phyloP scores from a whole-genome alignment of 1,140 invertebrate genomes.

The Megathymus violae region DNA sequence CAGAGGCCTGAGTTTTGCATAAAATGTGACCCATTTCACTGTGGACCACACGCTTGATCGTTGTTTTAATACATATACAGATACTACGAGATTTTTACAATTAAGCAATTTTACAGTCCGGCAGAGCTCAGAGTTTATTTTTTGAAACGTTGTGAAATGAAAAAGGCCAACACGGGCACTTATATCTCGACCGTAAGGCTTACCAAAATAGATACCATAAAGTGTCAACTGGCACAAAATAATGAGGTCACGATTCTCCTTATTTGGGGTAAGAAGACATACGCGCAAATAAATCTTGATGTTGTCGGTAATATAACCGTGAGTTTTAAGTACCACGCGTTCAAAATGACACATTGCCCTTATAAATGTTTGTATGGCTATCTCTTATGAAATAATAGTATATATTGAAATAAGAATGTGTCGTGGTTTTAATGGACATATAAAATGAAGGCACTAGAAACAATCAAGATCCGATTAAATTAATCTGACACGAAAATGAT shows the following conservation, averaged over 20 bases:
- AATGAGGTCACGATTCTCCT: conserved; percentile 42
- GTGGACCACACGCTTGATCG: too few species aligned
- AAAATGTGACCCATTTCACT: too few species aligned
- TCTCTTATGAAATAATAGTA: too few species aligned
- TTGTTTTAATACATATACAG: too few species aligned
- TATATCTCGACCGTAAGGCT: conserved; percentile 44
- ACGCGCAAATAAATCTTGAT: conserved; percentile 21
- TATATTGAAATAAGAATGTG: too few species aligned
- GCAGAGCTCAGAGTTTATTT: conserved; percentile 14
- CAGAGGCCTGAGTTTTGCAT: too few species aligned
- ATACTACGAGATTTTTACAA: not conserved
- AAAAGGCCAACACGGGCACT: conserved; percentile 23
- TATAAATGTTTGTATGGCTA: too few species aligned
- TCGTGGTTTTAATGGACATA: too few species aligned
- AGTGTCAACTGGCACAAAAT: conserved; percentile 43
- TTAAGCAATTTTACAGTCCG: not conserved
- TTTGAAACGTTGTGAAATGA: conserved; percentile 34
- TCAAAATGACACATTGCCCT: too few species aligned
- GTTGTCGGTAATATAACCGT: conserved; percentile 12
- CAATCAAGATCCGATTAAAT: too few species aligned
- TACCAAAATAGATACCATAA: conserved; percentile 47
- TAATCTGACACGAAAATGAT: too few species aligned
- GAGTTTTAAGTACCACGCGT: conserved; percentile 16
- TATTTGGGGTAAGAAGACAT: conserved; percentile 25
- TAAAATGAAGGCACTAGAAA: too few species aligned